These are phyloP conservation scores for Parthenolecanium corni DNA, from an alignment of 2,888 invertebrate genomes.

Conservation along the genomic window DNA sequence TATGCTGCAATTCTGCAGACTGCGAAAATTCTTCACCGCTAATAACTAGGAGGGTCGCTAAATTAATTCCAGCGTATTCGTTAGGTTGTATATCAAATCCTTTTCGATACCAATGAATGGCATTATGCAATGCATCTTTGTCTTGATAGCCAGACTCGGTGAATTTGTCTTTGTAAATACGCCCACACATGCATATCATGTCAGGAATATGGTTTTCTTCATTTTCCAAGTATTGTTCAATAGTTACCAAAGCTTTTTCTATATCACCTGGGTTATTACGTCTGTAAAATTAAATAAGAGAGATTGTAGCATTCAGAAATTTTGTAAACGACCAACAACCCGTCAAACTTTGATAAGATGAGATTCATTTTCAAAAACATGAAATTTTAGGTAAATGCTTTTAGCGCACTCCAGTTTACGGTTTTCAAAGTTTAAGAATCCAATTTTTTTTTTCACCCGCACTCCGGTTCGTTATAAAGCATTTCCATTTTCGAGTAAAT, in stretches of 20 bases:
- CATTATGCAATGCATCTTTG: slow-evolving; percentile 72
- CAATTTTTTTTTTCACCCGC: too few relatives aligned
- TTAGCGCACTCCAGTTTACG: too few relatives aligned
- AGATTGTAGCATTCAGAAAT: not conserved
- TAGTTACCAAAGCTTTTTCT: slow-evolving; percentile 83
- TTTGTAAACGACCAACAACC: not conserved
- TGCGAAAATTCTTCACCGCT: slow-evolving; percentile 90
- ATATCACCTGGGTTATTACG: slow-evolving; percentile 88
- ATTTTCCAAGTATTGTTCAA: slow-evolving; percentile 78
- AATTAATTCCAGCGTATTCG: slow-evolving; percentile 97
- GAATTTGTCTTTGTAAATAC: slow-evolving; percentile 95
- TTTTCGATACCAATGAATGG: slow-evolving; percentile 94
- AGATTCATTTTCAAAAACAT: not conserved
- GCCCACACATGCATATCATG: slow-evolving; percentile 91
- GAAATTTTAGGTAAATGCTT: too few relatives aligned
- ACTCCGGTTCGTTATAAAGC: too few relatives aligned
- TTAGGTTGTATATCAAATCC: slow-evolving; percentile 97
- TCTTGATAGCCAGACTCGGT: slow-evolving; percentile 90
- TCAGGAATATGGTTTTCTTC: slow-evolving; percentile 94
- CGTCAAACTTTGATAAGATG: not conserved
- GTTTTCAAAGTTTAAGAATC: too few relatives aligned
- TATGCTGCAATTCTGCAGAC: slow-evolving; percentile 80
- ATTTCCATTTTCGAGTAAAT: too few relatives aligned
- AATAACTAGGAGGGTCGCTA: slow-evolving; percentile 92
- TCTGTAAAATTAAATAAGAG: slow-evolving; percentile 41